Conservation (phyloP, 2,113 vertebrate genomes). For the Onychostoma macrolepis region DNA sequence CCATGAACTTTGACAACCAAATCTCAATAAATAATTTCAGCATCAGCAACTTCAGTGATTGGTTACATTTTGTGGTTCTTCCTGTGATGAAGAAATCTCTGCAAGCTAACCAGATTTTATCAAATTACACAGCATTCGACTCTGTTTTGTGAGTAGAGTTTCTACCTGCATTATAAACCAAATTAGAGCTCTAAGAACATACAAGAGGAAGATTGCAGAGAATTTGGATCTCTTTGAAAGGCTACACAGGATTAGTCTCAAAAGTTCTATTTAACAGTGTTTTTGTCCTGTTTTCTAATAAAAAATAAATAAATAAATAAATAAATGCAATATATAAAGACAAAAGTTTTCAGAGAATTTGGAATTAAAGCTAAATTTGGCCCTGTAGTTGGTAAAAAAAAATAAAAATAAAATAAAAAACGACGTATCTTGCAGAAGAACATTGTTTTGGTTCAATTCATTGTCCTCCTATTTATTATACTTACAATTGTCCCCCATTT, state of each 20-base stretch:
- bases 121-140: neutral
- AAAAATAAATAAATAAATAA: too few relatives aligned
- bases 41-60: conserved; percentile 12
- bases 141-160: conserved; percentile 52
- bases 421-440: too few relatives aligned
- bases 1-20: neutral
- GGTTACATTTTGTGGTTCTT: conserved; percentile 43
- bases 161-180: neutral
- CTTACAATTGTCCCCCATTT: too few relatives aligned
- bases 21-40: neutral
- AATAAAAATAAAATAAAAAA: too few relatives aligned
- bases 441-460: too few relatives aligned
- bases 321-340: neutral
- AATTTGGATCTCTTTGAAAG: neutral
- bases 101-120: conserved; percentile 2
- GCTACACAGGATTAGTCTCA: neutral
- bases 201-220: neutral
- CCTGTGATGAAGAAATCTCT: conserved; percentile 35
- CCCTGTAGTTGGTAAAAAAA: too few relatives aligned
- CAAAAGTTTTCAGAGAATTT: too few relatives aligned
- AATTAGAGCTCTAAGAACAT: neutral
- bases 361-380: too few relatives aligned
- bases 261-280: neutral
- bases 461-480: too few relatives aligned
- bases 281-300: neutral